Percentiles rank a stretch among this genome's conserved stretches.
Conservation (phyloP, 2,888 invertebrate genomes). For the Eristalinus aeneus region DNA sequence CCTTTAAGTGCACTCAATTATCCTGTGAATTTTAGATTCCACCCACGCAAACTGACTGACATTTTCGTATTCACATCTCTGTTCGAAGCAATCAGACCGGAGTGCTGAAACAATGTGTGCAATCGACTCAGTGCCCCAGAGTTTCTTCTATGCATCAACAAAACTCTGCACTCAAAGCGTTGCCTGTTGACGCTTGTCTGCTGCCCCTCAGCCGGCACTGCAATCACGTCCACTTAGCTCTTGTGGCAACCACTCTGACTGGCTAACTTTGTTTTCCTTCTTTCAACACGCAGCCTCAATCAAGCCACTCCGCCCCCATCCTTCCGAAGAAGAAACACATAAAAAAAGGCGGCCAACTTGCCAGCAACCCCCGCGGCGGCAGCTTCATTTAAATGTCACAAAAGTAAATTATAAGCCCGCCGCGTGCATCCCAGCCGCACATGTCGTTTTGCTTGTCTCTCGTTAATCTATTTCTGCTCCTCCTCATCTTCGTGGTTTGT, state of each 20-base stretch:
- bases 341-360: neutral
- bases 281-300: neutral
- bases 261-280: neutral
- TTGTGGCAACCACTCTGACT: neutral
- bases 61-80: too few species aligned
- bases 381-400: neutral
- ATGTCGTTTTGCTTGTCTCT: slow-evolving; percentile 21
- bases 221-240: neutral
- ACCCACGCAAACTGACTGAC: too few species aligned
- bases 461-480: slow-evolving; percentile 35
- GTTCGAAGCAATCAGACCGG: neutral
- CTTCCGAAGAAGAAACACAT: neutral
- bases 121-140: neutral
- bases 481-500: slow-evolving; percentile 23
- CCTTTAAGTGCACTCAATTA: too few species aligned
- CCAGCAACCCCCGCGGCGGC: neutral
- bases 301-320: neutral
- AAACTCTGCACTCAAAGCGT: neutral
- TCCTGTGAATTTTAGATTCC: too few species aligned
- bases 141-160: neutral
- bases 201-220: neutral
- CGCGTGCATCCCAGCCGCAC: slow-evolving; percentile 2
- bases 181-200: neutral
- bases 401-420: neutral
- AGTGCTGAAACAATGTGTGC: neutral